Conservation (phyloP, 2,113 vertebrate genomes). For the Pterocles orientalis region DNA sequence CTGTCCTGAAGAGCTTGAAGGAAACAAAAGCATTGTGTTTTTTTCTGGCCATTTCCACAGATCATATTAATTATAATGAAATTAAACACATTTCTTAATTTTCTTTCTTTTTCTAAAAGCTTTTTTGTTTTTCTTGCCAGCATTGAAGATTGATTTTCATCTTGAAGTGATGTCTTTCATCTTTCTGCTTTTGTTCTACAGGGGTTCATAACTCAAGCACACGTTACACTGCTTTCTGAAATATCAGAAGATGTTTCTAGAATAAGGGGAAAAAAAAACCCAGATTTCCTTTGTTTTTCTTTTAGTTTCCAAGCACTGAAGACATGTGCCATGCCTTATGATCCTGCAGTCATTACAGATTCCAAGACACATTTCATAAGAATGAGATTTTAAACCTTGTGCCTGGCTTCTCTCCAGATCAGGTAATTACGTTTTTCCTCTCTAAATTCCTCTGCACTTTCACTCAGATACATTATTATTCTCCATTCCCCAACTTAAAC, state of each 20-base stretch:
- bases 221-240: not conserved
- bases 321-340: not conserved
- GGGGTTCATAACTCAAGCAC: not conserved
- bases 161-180: not conserved
- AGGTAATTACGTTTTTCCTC: conserved; percentile 14
- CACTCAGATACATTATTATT: not conserved
- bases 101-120: not conserved
- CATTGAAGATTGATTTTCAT: not conserved
- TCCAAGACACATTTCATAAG: not conserved
- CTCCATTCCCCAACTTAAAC: not conserved
- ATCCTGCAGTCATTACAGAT: not conserved
- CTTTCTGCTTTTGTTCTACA: not conserved
- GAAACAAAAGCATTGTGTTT: not conserved
- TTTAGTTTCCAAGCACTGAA: not conserved
- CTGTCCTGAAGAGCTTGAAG: not conserved
- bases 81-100: not conserved
- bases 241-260: not conserved
- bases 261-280: not conserved
- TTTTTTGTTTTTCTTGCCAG: not conserved
- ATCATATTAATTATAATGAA: not conserved
- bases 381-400: not conserved
- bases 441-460: not conserved
- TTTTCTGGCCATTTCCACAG: not conserved
- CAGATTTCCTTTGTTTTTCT: not conserved
- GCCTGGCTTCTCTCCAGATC: conserved; percentile 3